Base-by-base conservation (phyloP, 1,140 invertebrate species). In the Vanessa tameamea region DNA sequence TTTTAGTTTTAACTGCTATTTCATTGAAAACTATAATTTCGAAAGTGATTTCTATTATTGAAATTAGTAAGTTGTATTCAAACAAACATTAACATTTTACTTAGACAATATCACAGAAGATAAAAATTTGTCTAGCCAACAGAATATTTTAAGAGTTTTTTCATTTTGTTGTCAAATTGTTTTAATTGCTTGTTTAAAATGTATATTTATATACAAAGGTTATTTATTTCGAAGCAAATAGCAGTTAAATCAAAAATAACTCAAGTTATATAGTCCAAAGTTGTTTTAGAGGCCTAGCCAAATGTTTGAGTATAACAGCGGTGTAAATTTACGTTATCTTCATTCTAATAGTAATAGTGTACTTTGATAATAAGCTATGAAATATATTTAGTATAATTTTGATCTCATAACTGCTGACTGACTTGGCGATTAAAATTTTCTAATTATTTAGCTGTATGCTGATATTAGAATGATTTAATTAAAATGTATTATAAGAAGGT, bases 341-440 rank as follows among this genome's bases (percentile, higher is more conserved):
- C 72, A 75, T 64, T 77, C 65, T 79, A 70, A 73, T 72, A 69
- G 65, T 77, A 75, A 75, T 75, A 77, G 68, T 43, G 37, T 73
- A 68, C 64, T 70, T 65, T n/a, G 64, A 70, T 48, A 71, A 61
- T 76, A 76, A 68, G 64, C 59, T 76, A 76, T 66, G 64, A 72
- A 64, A 64, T 64, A 69, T 64, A 47, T 69, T 69, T 74, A 74
- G 66, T 78, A 50, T 78, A 73, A 78, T 82, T 71, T 78, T 90
- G 88, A 90, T 90, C 88, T 90, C 88, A 90, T 83, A 82, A 81
- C 79, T 84, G 81, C 82, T 82, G 82, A 87, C 81, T 82, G 82
- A 85, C 76, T 82, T 85, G 82, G 84, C 82, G 66, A 81, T 81
- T 78, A 75, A 69, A 66, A 73, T 80, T 82, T 79, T 75, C 75